Conservation (phyloP, 2,888 invertebrate genomes). For the Leistus spinibarbis region DNA sequence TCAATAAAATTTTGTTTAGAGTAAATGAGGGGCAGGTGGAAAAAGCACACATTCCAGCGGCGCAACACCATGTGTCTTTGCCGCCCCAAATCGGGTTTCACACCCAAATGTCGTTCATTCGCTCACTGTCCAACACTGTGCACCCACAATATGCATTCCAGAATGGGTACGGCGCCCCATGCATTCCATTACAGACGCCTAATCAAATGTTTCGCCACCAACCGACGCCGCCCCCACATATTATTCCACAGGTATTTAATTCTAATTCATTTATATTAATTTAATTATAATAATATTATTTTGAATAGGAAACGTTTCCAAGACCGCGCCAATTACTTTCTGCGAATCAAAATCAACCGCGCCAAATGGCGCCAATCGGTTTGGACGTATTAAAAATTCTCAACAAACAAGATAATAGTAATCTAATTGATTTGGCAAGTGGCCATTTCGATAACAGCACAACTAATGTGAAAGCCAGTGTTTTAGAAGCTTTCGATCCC, state of each 20-base stretch:
- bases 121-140: slow-evolving; percentile 5
- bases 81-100: slow-evolving; percentile 27
- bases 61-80: slow-evolving; percentile 1
- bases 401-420: slow-evolving; percentile 60
- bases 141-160: slow-evolving; percentile 34
- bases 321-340: slow-evolving; percentile 53
- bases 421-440: slow-evolving; percentile 65
- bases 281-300: not conserved
- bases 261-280: not conserved
- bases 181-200: slow-evolving; percentile 30
- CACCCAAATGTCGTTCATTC: slow-evolving; percentile 13
- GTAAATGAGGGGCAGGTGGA: slow-evolving; percentile 11
- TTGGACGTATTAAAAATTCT: slow-evolving; percentile 57
- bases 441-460: slow-evolving; percentile 57
- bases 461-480: slow-evolving; percentile 67
- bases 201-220: slow-evolving; percentile 31
- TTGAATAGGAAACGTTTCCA: slow-evolving; percentile 42
- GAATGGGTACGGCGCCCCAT: slow-evolving; percentile 28
- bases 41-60: slow-evolving; percentile 10
- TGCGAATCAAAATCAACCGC: slow-evolving; percentile 47
- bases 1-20: slow-evolving; percentile 14
- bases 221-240: not conserved
- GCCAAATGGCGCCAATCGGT: slow-evolving; percentile 51
- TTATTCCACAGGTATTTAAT: slow-evolving; percentile 9
- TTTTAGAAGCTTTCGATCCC: slow-evolving; percentile 89